Conservation (phyloP, 2,888 invertebrate genomes). For the Deilephila porcellus region DNA sequence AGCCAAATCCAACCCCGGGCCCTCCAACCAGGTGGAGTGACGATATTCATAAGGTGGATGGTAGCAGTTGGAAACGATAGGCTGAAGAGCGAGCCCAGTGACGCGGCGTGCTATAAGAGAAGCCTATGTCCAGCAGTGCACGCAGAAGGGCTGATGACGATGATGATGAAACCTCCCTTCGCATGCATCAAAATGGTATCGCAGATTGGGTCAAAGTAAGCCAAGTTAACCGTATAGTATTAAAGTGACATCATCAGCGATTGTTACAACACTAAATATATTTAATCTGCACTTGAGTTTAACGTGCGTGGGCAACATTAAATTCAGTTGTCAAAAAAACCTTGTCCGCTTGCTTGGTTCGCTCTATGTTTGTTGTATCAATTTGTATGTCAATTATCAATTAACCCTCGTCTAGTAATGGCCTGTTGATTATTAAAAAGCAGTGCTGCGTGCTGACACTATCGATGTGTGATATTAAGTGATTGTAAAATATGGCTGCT, state of each 20-base stretch:
- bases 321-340: slow-evolving; percentile 70
- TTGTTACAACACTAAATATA: slow-evolving; percentile 6
- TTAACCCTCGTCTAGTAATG: slow-evolving; percentile 82
- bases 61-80: too few species aligned
- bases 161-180: too few species aligned
- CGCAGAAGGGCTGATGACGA: too few species aligned
- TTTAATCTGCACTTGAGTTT: slow-evolving; percentile 4
- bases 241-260: background rate
- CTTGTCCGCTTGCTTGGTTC: slow-evolving; percentile 61
- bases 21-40: too few species aligned
- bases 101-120: too few species aligned
- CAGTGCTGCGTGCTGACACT: slow-evolving; percentile 68
- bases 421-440: slow-evolving; percentile 80
- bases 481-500: slow-evolving; percentile 79
- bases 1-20: too few species aligned
- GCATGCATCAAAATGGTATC: too few species aligned
- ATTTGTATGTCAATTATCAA: slow-evolving; percentile 85
- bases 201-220: too few species aligned
- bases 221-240: background rate
- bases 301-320: slow-evolving; percentile 51
- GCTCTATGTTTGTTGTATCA: slow-evolving; percentile 79
- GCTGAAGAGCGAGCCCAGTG: too few species aligned
- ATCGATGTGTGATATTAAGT: slow-evolving; percentile 73
- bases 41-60: too few species aligned
- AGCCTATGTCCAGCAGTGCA: too few species aligned